Base-by-base conservation (phyloP, 2,797 vertebrate species). In the Epinephelus coioides region DNA sequence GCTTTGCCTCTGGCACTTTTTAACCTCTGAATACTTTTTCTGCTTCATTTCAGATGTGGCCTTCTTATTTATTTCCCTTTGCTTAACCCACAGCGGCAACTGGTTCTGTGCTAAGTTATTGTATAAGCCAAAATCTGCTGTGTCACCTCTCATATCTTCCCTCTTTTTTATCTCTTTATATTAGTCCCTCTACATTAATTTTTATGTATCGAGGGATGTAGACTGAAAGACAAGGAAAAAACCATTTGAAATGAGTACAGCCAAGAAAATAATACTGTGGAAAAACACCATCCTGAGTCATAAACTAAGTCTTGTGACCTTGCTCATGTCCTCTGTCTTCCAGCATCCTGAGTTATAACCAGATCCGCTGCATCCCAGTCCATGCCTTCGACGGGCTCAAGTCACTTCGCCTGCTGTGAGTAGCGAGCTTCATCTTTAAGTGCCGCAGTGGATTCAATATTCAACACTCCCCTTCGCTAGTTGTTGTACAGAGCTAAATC, bases 271-370 rank as follows among this genome's bases (percentile, higher is more conserved):
- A n/a, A 21, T 43, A 47, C 9, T 43, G 7, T 25, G 14, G 15
- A 19, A 25, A 73, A 62, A 43, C 30, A 23, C 1, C 5, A 46
- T 25, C 21, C 27, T 27, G 44, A 71, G 10, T 34, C 8, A 46
- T 3, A 38, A 44, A 40, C 43, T 49, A 18, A 46, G 15, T 56
- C 30, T 65, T 4, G 15, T 81, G 79, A 89, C 84, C 64, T 82
- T 75, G 59, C 69, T 19, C 11, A 1, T 82, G 50, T 88, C 56
- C 54, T 79, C 63, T 34, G 81, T 87, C 69, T 90, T 43, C 2
- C 93, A 99, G 98, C 79, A 99, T 99, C 94, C 92, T 99, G 94
- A 99, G 98, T 86, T 99, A 99, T 89, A 99, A 99, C 88, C 94
- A 97, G 78, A 97, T 99, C 13, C 96, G 96, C n/a, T 99, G 98